Evolutionary conservation across 2,113 vertebrate genomes (phyloP), one percentile per base, ranked within the genome.

Genomic region (Xiphophorus hellerii): DNA sequence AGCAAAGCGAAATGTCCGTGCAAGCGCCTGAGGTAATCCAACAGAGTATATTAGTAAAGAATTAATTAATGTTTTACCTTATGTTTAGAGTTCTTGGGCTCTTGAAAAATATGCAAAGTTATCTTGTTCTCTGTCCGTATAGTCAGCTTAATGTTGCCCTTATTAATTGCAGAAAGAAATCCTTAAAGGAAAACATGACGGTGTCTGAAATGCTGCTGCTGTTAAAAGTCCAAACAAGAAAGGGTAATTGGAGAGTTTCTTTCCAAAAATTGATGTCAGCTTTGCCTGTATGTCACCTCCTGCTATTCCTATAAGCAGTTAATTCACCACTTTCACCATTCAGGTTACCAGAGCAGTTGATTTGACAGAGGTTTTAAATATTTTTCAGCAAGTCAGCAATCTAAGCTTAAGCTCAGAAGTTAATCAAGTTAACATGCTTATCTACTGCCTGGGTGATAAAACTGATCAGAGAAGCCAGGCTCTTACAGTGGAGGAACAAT

Each of bases 391-490:
- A 54, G 69, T n/a, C 31, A 60, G 54, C 51, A 70, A 70, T 35
- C 30, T 70, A 35, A 51, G 60, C 30, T 35, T 70, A n/a, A 33
- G 22, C 68, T 70, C 42, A 3, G 48, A 58, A 33, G 51, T 31
- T 27, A 70, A 70, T 70, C 11, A 70, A 15, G 51, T 35, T 60
- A 70, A n/a, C 48, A 51, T 20, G 25, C 25, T 70, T 31, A 58
- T 58, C 20, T 70, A 15, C 30, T 70, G 22, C 30, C 17, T 70
- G 65, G n/a, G n/a, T 11, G 2, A 42, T 54, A 30, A n/a, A 54
- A 22, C 17, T 54, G 30, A 58, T 33, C 44, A 31, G 28, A 4
- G 28, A 60, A 4, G 35, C 5, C n/a, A 33, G n/a, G 22, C 10
- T 70, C 30, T 58, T 33, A 33, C 22, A 14, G 48, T 54, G 22